Percentiles rank a stretch among this genome's conserved stretches.
phyloP scores from a whole-genome alignment of 2,888 invertebrate genomes.

The Adelognathus sp. region DNA sequence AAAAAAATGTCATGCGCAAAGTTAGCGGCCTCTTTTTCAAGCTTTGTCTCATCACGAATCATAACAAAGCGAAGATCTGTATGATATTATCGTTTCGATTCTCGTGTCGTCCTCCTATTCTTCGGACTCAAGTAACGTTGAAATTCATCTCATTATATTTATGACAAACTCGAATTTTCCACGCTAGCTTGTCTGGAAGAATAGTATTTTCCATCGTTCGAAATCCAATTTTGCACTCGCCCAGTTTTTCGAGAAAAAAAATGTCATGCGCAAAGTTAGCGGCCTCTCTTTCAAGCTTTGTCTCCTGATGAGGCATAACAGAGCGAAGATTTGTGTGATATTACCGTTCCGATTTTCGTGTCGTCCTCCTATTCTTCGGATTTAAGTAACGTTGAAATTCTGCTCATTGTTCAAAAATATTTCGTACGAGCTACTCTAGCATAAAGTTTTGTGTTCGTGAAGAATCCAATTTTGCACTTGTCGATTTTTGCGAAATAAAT shows the following conservation, averaged over 20 bases:
- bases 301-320: too few species aligned
- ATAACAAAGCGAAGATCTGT: too few species aligned
- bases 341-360: too few species aligned
- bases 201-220: background rate
- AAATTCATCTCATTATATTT: constrained; percentile 20
- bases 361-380: constrained; percentile 28
- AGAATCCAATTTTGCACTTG: background rate
- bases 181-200: background rate
- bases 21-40: too few species aligned
- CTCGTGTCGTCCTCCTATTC: constrained; percentile 27
- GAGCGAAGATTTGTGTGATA: too few species aligned
- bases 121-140: constrained; percentile 24
- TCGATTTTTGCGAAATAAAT: background rate
- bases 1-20: too few species aligned
- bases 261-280: too few species aligned
- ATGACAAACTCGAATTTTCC: background rate
- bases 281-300: too few species aligned
- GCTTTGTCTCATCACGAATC: too few species aligned
- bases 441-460: background rate
- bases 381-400: constrained; percentile 37
- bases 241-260: too few species aligned
- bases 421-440: background rate
- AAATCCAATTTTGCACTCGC: background rate
- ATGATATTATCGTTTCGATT: too few species aligned
- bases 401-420: background rate